These are phyloP conservation scores for Otocyon megalotis DNA, from an alignment of 2,113 vertebrate genomes.

Conservation along the genomic window DNA sequence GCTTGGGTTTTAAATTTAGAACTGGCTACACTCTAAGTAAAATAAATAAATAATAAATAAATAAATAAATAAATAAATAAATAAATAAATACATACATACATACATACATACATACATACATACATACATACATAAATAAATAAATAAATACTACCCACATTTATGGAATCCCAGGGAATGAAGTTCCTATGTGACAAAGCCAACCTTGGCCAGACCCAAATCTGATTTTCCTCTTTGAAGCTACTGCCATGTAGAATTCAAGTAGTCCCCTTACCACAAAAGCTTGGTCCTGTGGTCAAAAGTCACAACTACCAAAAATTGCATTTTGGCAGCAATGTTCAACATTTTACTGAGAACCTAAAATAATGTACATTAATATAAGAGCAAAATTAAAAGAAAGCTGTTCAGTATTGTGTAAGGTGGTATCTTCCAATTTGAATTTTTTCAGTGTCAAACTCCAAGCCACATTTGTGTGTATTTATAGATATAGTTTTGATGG, in stretches of 20 bases:
- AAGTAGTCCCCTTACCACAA: not conserved
- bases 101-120: too few relatives aligned
- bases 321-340: not conserved
- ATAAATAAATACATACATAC: too few relatives aligned
- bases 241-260: not conserved
- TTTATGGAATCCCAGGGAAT: not conserved
- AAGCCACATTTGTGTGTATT: not conserved
- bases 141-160: not conserved
- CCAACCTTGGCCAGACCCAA: not conserved
- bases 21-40: not conserved
- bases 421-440: not conserved
- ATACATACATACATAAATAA: too few relatives aligned
- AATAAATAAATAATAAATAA: not conserved
- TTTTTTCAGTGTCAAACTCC: not conserved
- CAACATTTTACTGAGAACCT: not conserved
- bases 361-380: not conserved
- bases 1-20: not conserved
- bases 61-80: too few relatives aligned
- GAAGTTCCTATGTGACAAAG: not conserved
- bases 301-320: not conserved
- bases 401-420: not conserved
- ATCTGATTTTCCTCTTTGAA: not conserved
- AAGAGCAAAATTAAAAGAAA: constrained; percentile 3
- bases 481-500: not conserved
- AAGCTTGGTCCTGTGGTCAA: not conserved